phyloP scores from a whole-genome alignment of 1,140 invertebrate genomes.

The Zophobas morio region DNA sequence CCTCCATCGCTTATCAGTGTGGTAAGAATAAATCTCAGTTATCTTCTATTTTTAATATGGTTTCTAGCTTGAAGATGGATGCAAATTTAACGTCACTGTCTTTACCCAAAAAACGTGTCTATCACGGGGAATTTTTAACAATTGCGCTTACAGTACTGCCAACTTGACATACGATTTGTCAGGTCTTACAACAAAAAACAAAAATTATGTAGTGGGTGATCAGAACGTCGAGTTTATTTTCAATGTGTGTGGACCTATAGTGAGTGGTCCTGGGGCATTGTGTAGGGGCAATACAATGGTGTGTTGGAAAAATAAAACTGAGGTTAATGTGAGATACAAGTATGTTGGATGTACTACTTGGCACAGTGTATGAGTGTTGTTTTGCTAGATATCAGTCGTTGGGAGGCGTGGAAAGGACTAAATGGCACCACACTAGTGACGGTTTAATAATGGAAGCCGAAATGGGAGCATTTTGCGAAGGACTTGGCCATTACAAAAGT shows the following conservation, averaged over 20 bases:
- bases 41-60: background rate
- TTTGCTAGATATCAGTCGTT: constrained; percentile 16
- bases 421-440: background rate
- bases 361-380: background rate
- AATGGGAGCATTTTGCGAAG: background rate
- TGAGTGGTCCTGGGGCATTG: background rate
- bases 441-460: background rate
- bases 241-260: constrained; percentile 25
- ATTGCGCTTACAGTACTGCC: background rate
- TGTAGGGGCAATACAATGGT: constrained; percentile 30
- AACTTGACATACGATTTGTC: constrained; percentile 25
- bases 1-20: constrained; percentile 1
- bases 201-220: constrained; percentile 28
- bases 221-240: constrained; percentile 4
- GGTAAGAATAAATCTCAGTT: constrained; percentile 11
- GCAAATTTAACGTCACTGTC: constrained; percentile 31
- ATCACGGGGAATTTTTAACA: background rate
- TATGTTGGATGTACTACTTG: background rate
- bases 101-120: constrained; percentile 13
- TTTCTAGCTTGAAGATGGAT: constrained; percentile 24
- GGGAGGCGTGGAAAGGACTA: background rate
- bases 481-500: constrained; percentile 4
- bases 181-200: constrained; percentile 1
- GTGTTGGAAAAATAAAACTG: constrained; percentile 7
- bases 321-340: constrained; percentile 11